Percentiles rank a stretch among this genome's conserved stretches.
Conservation (phyloP, 2,797 vertebrate species). For the Thamnophis elegans region DNA sequence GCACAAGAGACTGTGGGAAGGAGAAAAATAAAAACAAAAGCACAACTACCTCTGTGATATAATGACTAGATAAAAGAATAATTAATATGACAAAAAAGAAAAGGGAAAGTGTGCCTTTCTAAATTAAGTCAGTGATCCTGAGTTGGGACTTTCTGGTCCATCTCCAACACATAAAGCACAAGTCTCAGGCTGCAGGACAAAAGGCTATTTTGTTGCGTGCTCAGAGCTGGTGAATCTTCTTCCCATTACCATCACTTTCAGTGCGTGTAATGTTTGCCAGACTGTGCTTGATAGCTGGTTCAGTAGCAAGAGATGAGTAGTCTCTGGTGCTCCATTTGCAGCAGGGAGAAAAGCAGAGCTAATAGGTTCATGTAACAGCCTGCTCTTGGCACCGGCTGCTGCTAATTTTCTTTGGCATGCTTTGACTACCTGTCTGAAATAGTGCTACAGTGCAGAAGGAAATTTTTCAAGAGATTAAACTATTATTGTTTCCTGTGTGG, state of each 20-base stretch:
- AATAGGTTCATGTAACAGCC: slow-evolving; percentile 63
- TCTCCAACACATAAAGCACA: neutral
- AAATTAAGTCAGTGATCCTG: neutral
- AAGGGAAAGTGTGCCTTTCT: neutral
- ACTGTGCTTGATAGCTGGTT: neutral
- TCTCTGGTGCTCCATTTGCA: slow-evolving; percentile 22
- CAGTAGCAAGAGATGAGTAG: slow-evolving; percentile 6
- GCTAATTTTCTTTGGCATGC: slow-evolving; percentile 74
- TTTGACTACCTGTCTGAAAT: slow-evolving; percentile 73
- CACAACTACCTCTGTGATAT: neutral
- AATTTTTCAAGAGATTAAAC: slow-evolving; percentile 83
- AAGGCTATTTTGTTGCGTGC: neutral
- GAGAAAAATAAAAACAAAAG: neutral
- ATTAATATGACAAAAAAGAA: neutral
- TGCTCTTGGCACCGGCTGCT: slow-evolving; percentile 66
- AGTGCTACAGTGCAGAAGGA: slow-evolving; percentile 75
- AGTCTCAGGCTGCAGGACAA: neutral
- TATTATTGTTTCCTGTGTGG: slow-evolving; percentile 83
- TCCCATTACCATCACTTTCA: neutral
- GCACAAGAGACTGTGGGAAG: neutral
- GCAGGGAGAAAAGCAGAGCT: slow-evolving; percentile 44
- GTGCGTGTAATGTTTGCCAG: slow-evolving; percentile 11
- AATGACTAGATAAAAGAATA: neutral
- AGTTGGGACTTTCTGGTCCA: neutral
- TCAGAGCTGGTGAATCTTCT: neutral